These are phyloP conservation scores for Sebastes itinus DNA, from an alignment of 2,797 vertebrate genomes.

Conservation along the genomic window DNA sequence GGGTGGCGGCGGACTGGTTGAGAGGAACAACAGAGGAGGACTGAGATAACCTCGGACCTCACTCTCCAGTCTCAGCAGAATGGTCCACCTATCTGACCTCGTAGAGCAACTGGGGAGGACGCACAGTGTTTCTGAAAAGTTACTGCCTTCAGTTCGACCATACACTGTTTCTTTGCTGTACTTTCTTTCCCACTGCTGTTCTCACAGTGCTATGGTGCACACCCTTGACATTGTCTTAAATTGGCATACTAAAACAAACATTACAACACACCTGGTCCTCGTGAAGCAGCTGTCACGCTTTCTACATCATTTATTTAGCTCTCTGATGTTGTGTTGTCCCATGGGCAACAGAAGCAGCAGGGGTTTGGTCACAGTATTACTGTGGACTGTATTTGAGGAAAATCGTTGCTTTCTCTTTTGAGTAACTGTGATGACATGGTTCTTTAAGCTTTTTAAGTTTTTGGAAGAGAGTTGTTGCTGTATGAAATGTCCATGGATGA, in stretches of 20 bases:
- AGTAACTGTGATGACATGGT: conserved; percentile 1
- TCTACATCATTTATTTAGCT: conserved; percentile 20
- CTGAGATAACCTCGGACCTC: conserved; percentile 70
- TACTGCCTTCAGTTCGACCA: not conserved
- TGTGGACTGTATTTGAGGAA: not conserved
- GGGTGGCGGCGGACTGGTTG: conserved; percentile 31
- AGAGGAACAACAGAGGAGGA: conserved; percentile 45
- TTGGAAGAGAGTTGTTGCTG: not conserved
- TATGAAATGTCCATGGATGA: not conserved
- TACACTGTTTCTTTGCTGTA: conserved; percentile 8
- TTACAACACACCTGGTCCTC: conserved; percentile 30
- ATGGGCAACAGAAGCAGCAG: not conserved
- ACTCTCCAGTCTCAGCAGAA: conserved; percentile 43
- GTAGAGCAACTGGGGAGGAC: conserved; percentile 15
- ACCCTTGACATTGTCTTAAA: not conserved
- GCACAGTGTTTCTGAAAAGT: conserved; percentile 52
- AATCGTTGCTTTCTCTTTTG: not conserved
- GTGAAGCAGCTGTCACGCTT: conserved; percentile 22
- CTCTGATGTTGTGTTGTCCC: conserved; percentile 20
- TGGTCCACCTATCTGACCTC: conserved; percentile 35
- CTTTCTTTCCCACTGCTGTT: conserved; percentile 19
- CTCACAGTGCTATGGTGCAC: not conserved
- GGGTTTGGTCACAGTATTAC: conserved; percentile 7
- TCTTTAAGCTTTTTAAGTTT: not conserved
- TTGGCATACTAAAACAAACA: not conserved